A percentile compares a stretch with the other conserved stretches of the same genome.
Evolutionary conservation across 1,140 invertebrate species (phyloP).

Genomic region (Sarcophaga peregrina): DNA sequence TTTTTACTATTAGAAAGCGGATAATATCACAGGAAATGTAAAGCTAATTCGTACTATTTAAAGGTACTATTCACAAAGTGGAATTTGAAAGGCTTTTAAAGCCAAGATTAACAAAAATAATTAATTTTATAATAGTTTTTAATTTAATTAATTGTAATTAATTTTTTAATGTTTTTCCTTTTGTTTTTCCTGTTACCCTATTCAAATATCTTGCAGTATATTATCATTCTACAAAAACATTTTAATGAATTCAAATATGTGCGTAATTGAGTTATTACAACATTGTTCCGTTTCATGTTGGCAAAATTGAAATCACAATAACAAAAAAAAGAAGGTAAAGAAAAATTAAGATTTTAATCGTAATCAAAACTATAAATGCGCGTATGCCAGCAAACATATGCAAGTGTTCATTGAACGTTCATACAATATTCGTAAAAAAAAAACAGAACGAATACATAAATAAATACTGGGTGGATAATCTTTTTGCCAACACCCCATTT

Average conservation of each 20-base stretch:
- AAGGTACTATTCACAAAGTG: too few relatives aligned
- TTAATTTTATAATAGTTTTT: too few relatives aligned
- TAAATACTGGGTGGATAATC: not conserved
- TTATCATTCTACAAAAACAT: not conserved
- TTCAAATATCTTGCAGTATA: not conserved
- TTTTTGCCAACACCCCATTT: not conserved
- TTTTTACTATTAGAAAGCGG: too few relatives aligned
- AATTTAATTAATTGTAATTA: too few relatives aligned
- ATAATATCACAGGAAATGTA: too few relatives aligned
- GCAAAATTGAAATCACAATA: not conserved
- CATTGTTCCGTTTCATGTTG: not conserved
- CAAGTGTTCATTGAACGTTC: not conserved
- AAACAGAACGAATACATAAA: too few relatives aligned
- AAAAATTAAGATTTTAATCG: not conserved
- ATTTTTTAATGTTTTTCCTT: too few relatives aligned
- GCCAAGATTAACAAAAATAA: too few relatives aligned
- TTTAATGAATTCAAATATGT: slow-evolving; percentile 34
- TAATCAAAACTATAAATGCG: not conserved
- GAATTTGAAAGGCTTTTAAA: too few relatives aligned
- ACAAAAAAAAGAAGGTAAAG: not conserved
- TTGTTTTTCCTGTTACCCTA: not conserved
- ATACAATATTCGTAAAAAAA: not conserved
- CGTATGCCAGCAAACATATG: not conserved
- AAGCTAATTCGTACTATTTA: too few relatives aligned
- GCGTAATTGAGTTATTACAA: slow-evolving; percentile 37